Evolutionary conservation across 2,888 invertebrate genomes (phyloP), one percentile per base, ranked within the genome.

Genomic region (Panorpa germanica): DNA sequence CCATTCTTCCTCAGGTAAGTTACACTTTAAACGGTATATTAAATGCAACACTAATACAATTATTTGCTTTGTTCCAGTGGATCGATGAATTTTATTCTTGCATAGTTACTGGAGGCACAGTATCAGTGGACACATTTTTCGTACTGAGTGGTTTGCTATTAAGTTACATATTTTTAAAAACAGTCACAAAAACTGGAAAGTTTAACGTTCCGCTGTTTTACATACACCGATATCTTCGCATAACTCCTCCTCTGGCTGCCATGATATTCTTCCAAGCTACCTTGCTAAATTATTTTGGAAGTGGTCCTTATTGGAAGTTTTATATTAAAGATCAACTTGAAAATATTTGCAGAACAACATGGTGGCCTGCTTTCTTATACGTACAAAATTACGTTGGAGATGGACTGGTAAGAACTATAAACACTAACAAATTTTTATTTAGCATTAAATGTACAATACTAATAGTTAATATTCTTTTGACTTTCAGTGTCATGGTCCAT

Each of bases 91-190:
- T 50, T 0, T 52, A 41, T 30, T 50, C 52, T 2, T 49, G 51
- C 49, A 35, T 53, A 18, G 44, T 50, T 2, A 40, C 53, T 46
- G 38, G 61, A 44, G 64, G 53, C 39, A 39, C 61, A 1, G 50
- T 66, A 5, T 60, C 65, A 2, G 70, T 71, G 1, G 72, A 72
- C 34, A 66, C 70, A 0, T 72, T 72, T 45, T 68, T 72, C 41
- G 46, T 65, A 12, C 45, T 71, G 39, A 66, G 68, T 38, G 71
- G 71, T 4, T 45, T 71, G 22, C 46, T 72, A n/a, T n/a, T n/a
- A n/a, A n/a, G n/a, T n/a, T n/a, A n/a, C n/a, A n/a, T n/a, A n/a
- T n/a, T n/a, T n/a, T n/a, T n/a, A n/a, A n/a, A n/a, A n/a, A n/a
- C n/a, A n/a, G n/a, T n/a, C n/a, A n/a, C n/a, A n/a, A n/a, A n/a